Conservation (phyloP, 2,113 vertebrate species). For the Alligator mississippiensis region DNA sequence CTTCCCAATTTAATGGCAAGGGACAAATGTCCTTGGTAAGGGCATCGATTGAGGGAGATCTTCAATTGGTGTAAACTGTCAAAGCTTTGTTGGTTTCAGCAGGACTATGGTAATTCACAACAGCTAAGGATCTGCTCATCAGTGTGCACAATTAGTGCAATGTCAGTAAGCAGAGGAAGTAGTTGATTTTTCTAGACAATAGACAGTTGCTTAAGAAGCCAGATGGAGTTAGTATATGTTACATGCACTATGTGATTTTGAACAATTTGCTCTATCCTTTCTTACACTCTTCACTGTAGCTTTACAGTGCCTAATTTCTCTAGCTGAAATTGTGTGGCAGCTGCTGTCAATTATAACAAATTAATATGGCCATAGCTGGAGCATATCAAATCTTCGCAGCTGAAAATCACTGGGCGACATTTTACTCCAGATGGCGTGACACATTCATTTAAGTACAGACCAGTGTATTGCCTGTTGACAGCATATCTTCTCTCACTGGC, state of each 20-base stretch:
- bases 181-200: not conserved
- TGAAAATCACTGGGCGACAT: not conserved
- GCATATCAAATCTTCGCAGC: not conserved
- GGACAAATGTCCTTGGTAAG: not conserved
- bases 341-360: not conserved
- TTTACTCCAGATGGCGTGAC: not conserved
- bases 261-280: not conserved
- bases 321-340: not conserved
- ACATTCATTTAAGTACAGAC: not conserved
- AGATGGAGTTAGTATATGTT: not conserved
- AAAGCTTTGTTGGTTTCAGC: not conserved
- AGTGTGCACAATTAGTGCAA: not conserved
- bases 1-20: not conserved
- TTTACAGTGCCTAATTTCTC: not conserved
- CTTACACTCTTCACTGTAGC: not conserved
- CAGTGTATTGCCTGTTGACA: not conserved
- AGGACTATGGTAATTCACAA: not conserved
- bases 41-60: not conserved
- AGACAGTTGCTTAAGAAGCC: not conserved
- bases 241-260: not conserved
- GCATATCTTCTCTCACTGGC: not conserved
- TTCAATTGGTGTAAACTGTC: not conserved
- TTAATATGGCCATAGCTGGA: not conserved
- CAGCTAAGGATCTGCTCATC: not conserved
- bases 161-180: not conserved